A percentile compares a stretch with the other conserved stretches of the same genome.
phyloP scores from a whole-genome alignment of 2,888 invertebrate genomes.

The Acleris sparsana region DNA sequence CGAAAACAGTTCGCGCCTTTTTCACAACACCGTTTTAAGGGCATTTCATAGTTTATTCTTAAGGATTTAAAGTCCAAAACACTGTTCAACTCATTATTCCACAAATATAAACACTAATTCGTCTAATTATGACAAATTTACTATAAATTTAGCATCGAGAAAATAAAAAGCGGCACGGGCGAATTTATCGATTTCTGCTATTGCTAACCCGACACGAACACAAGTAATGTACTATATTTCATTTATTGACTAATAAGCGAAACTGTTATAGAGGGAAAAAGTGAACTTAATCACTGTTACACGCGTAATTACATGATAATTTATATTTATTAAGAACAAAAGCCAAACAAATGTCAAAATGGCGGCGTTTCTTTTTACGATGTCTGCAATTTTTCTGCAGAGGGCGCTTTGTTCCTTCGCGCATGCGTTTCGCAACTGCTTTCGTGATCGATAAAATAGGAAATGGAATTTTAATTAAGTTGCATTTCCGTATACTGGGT shows the following conservation, averaged over 20 bases:
- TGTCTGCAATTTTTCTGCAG: slow-evolving; percentile 56
- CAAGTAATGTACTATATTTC: slow-evolving; percentile 52
- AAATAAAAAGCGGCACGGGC: slow-evolving; percentile 76
- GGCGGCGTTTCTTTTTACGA: slow-evolving; percentile 72
- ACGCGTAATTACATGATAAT: slow-evolving; percentile 66
- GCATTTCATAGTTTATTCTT: slow-evolving; percentile 42
- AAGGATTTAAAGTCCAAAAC: slow-evolving; percentile 24
- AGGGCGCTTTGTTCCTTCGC: slow-evolving; percentile 62
- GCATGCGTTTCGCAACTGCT: slow-evolving; percentile 72
- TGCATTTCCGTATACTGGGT: slow-evolving; percentile 25
- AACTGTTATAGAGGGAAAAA: slow-evolving; percentile 52
- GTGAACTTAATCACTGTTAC: slow-evolving; percentile 50
- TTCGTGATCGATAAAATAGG: slow-evolving; percentile 55
- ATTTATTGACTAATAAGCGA: slow-evolving; percentile 46
- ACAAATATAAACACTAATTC: slow-evolving; percentile 19
- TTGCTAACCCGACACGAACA: slow-evolving; percentile 53
- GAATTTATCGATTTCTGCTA: slow-evolving; percentile 75
- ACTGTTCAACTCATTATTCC: slow-evolving; percentile 21
- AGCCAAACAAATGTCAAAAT: slow-evolving; percentile 84
- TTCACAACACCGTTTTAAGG: slow-evolving; percentile 57
- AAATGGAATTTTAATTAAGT: slow-evolving; percentile 33
- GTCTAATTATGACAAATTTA: slow-evolving; percentile 47
- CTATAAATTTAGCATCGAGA: slow-evolving; percentile 55
- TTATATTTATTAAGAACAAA: slow-evolving; percentile 71
- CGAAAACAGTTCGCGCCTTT: slow-evolving; percentile 74